phyloP scores from a whole-genome alignment of 2,888 invertebrate species.

The Andricus curvator region DNA sequence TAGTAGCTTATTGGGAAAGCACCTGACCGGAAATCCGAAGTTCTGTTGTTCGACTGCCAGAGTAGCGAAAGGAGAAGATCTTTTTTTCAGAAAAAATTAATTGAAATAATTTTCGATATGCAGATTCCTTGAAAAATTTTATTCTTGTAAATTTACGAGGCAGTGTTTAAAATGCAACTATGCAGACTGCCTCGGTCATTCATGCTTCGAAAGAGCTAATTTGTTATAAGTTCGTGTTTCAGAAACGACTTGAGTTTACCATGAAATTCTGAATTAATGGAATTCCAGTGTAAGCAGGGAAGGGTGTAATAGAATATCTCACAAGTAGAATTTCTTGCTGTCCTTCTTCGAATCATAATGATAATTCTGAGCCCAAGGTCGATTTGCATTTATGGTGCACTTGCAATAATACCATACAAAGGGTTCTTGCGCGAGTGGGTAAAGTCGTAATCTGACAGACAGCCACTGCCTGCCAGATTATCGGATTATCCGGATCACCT shows the following conservation, averaged over 20 bases:
- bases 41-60: too few species aligned
- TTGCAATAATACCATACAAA: slow-evolving; percentile 44
- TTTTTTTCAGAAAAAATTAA: too few species aligned
- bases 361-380: slow-evolving; percentile 2
- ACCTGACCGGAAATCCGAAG: too few species aligned
- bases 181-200: too few species aligned
- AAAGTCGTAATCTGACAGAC: slow-evolving; percentile 47
- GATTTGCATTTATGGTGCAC: slow-evolving; percentile 42
- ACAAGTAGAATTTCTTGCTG: slow-evolving; percentile 11
- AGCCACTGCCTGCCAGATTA: slow-evolving; percentile 48
- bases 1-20: too few species aligned
- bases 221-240: too few species aligned
- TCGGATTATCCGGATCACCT: slow-evolving; percentile 48
- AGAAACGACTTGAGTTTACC: neutral
- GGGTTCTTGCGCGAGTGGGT: slow-evolving; percentile 28
- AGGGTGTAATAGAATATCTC: slow-evolving; percentile 18
- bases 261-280: slow-evolving; percentile 2
- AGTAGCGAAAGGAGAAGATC: too few species aligned
- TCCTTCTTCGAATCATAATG: neutral
- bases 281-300: neutral
- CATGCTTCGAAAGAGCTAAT: too few species aligned
- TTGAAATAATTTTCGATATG: too few species aligned
- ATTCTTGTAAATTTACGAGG: neutral
- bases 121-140: too few species aligned
- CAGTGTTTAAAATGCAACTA: neutral